Conservation (phyloP, 2,797 vertebrate species). For the Trichosurus vulpecula region DNA sequence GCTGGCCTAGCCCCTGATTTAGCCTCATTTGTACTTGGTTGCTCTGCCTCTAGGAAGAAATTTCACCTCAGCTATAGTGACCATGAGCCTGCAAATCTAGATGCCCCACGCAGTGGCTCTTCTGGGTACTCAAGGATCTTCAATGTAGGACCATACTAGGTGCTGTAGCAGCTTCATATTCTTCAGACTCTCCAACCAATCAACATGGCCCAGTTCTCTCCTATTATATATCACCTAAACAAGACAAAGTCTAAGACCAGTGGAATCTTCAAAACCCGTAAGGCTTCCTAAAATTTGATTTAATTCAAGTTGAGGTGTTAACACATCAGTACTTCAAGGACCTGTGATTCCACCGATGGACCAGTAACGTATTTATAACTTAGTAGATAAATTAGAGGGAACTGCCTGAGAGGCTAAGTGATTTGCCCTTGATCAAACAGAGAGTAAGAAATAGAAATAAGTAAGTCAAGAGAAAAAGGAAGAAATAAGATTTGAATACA, state of each 20-base stretch:
- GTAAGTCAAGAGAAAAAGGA: too few species aligned
- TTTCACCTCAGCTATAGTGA: not conserved
- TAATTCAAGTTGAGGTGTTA: not conserved
- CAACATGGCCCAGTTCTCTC: not conserved
- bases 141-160: not conserved
- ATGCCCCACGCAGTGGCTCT: not conserved
- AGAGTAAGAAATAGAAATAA: too few species aligned
- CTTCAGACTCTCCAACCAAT: not conserved
- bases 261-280: not conserved
- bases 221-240: not conserved
- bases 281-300: not conserved
- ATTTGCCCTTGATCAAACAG: too few species aligned
- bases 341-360: too few species aligned
- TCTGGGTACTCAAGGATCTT: not conserved
- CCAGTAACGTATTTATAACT: too few species aligned
- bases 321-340: not conserved
- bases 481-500: too few species aligned
- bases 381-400: too few species aligned
- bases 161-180: not conserved
- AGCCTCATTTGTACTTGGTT: not conserved
- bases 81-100: not conserved
- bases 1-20: not conserved
- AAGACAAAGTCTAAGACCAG: not conserved
- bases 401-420: too few species aligned
- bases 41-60: not conserved